Evolutionary conservation across 2,113 vertebrate species (phyloP).

Genomic region (Eurypyga helias): DNA sequence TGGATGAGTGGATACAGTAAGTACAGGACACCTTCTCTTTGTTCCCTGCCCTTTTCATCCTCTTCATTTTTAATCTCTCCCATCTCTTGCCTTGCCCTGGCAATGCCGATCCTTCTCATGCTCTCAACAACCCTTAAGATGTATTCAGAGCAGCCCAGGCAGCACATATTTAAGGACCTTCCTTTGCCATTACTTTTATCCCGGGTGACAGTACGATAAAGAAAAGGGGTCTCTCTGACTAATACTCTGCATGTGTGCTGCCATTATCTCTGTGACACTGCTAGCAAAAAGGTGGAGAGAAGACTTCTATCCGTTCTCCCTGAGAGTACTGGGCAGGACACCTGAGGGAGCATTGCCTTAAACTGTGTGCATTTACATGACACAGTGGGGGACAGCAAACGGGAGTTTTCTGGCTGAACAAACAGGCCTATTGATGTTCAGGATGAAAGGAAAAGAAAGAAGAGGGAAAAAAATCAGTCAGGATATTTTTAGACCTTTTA

Average conservation of each 20-base stretch:
- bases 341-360: not conserved
- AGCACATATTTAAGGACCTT: not conserved
- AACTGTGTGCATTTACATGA: not conserved
- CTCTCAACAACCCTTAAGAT: not conserved
- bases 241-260: not conserved
- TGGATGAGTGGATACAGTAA: not conserved
- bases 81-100: not conserved
- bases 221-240: not conserved
- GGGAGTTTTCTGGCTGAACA: not conserved
- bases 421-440: not conserved
- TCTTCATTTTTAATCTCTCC: not conserved
- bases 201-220: not conserved
- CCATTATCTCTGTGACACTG: not conserved
- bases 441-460: not conserved
- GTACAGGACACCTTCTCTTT: not conserved
- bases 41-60: not conserved
- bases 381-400: not conserved
- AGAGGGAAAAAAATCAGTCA: not conserved
- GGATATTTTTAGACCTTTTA: conserved; percentile 19
- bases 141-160: not conserved
- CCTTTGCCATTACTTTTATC: not conserved
- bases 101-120: not conserved
- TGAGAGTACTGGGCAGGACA: not conserved
- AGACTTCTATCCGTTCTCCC: not conserved
- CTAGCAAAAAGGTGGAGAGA: not conserved